A percentile compares a stretch with the other conserved stretches of the same genome.
Evolutionary conservation across 2,888 invertebrate species (phyloP).

Genomic region (Leucoptera coffeella): DNA sequence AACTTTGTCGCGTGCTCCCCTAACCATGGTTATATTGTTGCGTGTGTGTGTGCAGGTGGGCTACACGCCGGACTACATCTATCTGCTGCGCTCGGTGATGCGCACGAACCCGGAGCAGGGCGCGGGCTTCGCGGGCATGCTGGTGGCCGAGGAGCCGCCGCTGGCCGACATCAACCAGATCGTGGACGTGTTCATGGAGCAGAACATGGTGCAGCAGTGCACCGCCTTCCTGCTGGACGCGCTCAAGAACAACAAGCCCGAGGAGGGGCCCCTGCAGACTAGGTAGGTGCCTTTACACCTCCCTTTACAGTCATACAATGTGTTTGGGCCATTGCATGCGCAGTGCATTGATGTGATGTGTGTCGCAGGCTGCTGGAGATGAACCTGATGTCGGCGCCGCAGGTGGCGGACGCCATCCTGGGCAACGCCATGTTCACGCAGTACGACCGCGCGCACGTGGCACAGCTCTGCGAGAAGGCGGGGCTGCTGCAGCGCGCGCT

Average conservation of each 20-base stretch:
- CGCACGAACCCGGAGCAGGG: constrained; percentile 96
- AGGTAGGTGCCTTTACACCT: too few relatives aligned
- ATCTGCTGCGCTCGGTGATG: constrained; percentile 93
- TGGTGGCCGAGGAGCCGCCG: constrained; percentile 96
- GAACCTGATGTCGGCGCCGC: constrained; percentile 98
- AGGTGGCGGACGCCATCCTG: constrained; percentile 98
- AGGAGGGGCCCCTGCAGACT: constrained; percentile 95
- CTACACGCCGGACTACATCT: constrained; percentile 96
- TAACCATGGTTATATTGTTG: too few relatives aligned
- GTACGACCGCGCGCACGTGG: constrained; percentile 96
- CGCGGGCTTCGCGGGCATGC: constrained; percentile 88
- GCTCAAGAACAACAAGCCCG: constrained; percentile 92
- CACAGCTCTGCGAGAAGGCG: constrained; percentile 98
- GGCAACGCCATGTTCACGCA: constrained; percentile 99
- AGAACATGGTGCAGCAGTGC: constrained; percentile 98
- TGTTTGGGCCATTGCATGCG: too few relatives aligned
- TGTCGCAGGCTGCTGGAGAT: constrained; percentile 81
- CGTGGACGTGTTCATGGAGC: constrained; percentile 99
- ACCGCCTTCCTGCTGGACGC: constrained; percentile 97
- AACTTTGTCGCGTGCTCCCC: too few relatives aligned
- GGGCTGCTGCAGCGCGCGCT: constrained; percentile 93
- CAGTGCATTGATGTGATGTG: too few relatives aligned
- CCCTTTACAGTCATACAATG: too few relatives aligned
- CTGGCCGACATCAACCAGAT: constrained; percentile 97
- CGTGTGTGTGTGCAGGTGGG: constrained; percentile 50